Base-by-base conservation (phyloP, 2,888 invertebrate genomes). In the Clostera curtula region DNA sequence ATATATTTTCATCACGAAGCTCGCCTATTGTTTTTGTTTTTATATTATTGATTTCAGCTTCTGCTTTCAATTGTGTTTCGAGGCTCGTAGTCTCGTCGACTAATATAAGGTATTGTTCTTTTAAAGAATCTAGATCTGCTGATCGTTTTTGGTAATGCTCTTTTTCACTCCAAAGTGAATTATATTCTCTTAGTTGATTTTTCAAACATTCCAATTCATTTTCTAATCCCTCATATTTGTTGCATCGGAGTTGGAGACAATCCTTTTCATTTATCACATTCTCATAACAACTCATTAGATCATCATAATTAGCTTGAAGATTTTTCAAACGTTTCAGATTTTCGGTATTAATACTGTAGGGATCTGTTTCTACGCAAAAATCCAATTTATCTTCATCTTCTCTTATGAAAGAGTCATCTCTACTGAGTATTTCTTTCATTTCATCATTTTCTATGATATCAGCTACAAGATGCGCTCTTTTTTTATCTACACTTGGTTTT, bases 371-470 rank as follows among this genome's bases (percentile, higher is more conserved):
- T 15, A 49, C 36, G 14, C 34, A 34, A 9, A 67, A 59, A 9
- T 65, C 57, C 16, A 34, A 26, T 25, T 46, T 41, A 2, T 56
- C 52, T 6, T 57, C 52, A 12, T 56, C 53, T 14, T 43, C 34
- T 28, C 50, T 43, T 6, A 25, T 26, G n/a, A 39, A 29, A 19
- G 38, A 29, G 27, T 45, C 60, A 14, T 76, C 68, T 51, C 66
- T 71, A 30, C 50, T 57, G 0, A 82, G 47, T 26, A 79, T 68
- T 49, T 77, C 73, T 53, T 71, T 79, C 65, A 83, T 76, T 56
- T 83, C 82, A 3, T 72, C 62, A 28, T 71, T 67, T 29, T 72
- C 60, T 61, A 82, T 82, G 25, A 83, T 80, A 27, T 83, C 79
- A 11, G 83, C 82, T 4, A 79, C 71, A 16, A 83, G 65, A 19